phyloP scores from a whole-genome alignment of 1,140 invertebrate genomes.

The Steinernema feltiae region DNA sequence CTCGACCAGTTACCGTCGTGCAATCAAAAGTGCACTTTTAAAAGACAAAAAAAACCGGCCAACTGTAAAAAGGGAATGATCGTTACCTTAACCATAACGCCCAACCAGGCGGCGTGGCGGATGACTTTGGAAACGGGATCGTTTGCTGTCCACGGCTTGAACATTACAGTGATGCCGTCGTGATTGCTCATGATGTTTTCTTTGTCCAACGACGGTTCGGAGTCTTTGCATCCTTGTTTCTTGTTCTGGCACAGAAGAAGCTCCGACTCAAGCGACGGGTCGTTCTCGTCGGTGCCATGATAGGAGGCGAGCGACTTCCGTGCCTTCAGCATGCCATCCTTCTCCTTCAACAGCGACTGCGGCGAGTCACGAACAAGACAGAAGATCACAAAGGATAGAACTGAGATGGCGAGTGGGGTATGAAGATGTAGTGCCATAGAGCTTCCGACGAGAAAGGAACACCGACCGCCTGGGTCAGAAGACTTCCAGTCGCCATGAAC shows the following conservation, averaged over 20 bases:
- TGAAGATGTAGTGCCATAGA: slow-evolving; percentile 36
- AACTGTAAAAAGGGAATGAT: too few relatives aligned
- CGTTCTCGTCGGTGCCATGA: slow-evolving; percentile 29
- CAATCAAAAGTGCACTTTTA: too few relatives aligned
- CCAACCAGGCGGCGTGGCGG: slow-evolving; percentile 41
- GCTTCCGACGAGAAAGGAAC: slow-evolving; percentile 34
- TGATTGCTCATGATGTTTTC: slow-evolving; percentile 15
- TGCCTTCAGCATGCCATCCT: slow-evolving; percentile 25
- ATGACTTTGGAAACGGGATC: slow-evolving; percentile 33
- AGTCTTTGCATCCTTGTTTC: slow-evolving; percentile 1
- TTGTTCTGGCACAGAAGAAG: slow-evolving; percentile 31
- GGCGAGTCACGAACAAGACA: slow-evolving; percentile 32
- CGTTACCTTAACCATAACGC: slow-evolving; percentile 40
- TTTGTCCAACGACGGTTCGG: not conserved
- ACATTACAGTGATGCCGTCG: slow-evolving; percentile 32
- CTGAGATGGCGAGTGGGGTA: slow-evolving; percentile 25
- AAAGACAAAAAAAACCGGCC: too few relatives aligned
- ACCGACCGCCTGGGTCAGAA: slow-evolving; percentile 34
- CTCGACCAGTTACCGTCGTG: too few relatives aligned
- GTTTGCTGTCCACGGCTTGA: slow-evolving; percentile 39
- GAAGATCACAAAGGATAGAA: slow-evolving; percentile 35
- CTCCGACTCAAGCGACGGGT: slow-evolving; percentile 31
- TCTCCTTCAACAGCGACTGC: slow-evolving; percentile 33
- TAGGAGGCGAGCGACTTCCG: slow-evolving; percentile 32
- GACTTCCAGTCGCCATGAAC: slow-evolving; percentile 37